These are phyloP conservation scores for Ganaspis brasiliensis DNA, from an alignment of 2,888 invertebrate genomes.

Conservation along the genomic window DNA sequence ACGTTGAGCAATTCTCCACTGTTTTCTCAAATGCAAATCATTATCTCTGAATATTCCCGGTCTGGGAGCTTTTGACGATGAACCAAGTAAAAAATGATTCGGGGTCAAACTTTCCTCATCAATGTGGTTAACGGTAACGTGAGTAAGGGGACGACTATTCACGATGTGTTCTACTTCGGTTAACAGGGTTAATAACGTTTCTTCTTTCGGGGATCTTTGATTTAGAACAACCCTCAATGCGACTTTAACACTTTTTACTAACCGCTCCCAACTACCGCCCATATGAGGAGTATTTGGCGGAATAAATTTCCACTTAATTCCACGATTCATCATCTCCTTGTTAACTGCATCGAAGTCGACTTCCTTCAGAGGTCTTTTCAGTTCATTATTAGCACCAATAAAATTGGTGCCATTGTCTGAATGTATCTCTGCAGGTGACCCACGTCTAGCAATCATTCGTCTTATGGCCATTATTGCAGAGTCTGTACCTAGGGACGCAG, in stretches of 20 bases:
- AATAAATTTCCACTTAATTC: neutral
- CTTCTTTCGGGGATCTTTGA: slow-evolving; percentile 59
- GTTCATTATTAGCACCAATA: slow-evolving; percentile 40
- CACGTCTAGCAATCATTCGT: slow-evolving; percentile 55
- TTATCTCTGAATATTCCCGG: slow-evolving; percentile 7
- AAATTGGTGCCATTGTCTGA: slow-evolving; percentile 46
- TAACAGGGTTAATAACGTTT: slow-evolving; percentile 56
- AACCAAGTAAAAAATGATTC: slow-evolving; percentile 68
- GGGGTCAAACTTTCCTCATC: slow-evolving; percentile 69
- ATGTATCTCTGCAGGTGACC: slow-evolving; percentile 39
- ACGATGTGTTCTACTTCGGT: slow-evolving; percentile 59
- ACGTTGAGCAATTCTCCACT: slow-evolving; percentile 52
- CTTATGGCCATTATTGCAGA: slow-evolving; percentile 45
- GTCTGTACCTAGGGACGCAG: neutral
- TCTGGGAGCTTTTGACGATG: slow-evolving; percentile 42
- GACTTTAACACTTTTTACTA: slow-evolving; percentile 45
- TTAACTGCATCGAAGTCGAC: neutral
- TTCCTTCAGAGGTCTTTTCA: neutral
- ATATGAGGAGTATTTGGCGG: slow-evolving; percentile 44
- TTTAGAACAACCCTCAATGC: slow-evolving; percentile 55
- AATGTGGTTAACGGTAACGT: slow-evolving; percentile 62
- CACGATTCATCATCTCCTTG: neutral
- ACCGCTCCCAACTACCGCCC: slow-evolving; percentile 46
- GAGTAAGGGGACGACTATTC: slow-evolving; percentile 64
- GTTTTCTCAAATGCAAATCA: slow-evolving; percentile 40